These are phyloP conservation scores for Fundulus diaphanus DNA, from an alignment of 2,797 vertebrate genomes.

Conservation along the genomic window DNA sequence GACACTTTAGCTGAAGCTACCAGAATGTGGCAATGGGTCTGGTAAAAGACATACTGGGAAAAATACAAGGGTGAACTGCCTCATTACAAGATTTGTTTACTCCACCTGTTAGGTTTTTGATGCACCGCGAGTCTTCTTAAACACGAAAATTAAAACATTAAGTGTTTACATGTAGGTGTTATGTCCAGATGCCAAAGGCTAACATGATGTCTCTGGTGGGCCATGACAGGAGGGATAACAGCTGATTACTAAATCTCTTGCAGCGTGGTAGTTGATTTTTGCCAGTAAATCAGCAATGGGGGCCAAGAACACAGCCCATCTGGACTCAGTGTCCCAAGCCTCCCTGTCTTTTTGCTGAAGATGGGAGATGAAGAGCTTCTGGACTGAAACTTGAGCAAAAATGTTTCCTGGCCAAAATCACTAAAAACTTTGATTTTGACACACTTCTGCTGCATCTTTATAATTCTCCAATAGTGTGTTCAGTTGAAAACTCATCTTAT, in stretches of 20 bases:
- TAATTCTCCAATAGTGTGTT: not conserved
- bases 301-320: conserved; percentile 6
- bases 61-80: not conserved
- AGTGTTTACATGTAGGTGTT: not conserved
- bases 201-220: not conserved
- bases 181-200: not conserved
- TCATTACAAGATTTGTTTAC: not conserved
- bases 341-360: not conserved
- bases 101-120: not conserved
- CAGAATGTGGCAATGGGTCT: not conserved
- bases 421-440: not conserved
- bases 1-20: not conserved
- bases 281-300: not conserved
- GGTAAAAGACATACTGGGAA: not conserved
- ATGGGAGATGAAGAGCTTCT: not conserved
- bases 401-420: not conserved
- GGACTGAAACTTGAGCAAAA: not conserved
- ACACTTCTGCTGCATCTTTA: not conserved
- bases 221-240: not conserved
- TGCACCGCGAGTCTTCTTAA: not conserved
- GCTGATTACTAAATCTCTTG: not conserved
- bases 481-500: not conserved
- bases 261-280: not conserved
- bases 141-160: not conserved
- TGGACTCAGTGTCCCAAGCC: not conserved